Conservation (phyloP, 2,888 invertebrate species). For the Cantharis rustica region DNA sequence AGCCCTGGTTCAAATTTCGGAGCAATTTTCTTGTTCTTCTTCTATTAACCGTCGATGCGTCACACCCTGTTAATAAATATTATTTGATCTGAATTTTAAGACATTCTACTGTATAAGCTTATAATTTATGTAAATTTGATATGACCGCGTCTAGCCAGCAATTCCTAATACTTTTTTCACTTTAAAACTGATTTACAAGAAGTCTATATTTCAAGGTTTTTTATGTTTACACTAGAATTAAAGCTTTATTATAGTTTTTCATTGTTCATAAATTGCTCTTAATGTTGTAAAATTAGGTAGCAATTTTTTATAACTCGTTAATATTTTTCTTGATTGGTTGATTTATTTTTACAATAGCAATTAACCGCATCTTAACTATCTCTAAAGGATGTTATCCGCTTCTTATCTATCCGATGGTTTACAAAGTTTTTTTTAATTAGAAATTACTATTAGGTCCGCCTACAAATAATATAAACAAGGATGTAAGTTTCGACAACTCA, state of each 20-base stretch:
- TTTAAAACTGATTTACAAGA: not conserved
- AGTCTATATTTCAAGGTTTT: not conserved
- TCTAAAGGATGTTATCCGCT: not conserved
- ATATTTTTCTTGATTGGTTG: not conserved
- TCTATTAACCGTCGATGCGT: not conserved
- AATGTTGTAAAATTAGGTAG: not conserved
- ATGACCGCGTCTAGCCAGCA: not conserved
- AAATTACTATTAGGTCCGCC: not conserved
- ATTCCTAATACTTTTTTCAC: not conserved
- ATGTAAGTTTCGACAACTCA: not conserved
- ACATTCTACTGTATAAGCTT: not conserved
- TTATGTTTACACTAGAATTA: not conserved
- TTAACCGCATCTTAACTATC: not conserved
- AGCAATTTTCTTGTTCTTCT: not conserved
- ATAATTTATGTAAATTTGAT: not conserved
- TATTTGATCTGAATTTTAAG: not conserved
- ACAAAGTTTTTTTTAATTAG: not conserved
- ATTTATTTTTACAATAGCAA: not conserved
- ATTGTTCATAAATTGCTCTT: not conserved
- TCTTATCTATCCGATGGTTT: not conserved
- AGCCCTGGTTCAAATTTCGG: not conserved
- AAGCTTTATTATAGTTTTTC: not conserved
- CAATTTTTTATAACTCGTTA: not conserved
- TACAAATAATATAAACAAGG: not conserved
- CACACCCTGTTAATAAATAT: not conserved